Percentiles rank a stretch among this genome's conserved stretches.
Evolutionary conservation across 2,797 vertebrate genomes (phyloP).

Genomic region (Rachycentron canadum): DNA sequence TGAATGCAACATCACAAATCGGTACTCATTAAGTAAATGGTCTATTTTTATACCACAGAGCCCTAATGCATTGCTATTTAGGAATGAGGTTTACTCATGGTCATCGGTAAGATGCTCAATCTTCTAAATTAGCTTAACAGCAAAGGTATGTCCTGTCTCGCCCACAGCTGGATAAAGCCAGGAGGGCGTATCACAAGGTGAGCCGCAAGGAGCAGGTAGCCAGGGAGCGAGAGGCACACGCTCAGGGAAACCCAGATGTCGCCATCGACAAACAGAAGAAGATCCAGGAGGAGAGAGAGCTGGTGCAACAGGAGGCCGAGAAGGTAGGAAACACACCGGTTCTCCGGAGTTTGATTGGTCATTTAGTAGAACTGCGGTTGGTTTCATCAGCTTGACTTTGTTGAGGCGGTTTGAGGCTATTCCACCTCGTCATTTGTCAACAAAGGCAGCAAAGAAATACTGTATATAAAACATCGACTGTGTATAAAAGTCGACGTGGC

Average conservation of each 20-base stretch:
- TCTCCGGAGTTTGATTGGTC: too few species aligned
- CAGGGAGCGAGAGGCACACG: constrained; percentile 80
- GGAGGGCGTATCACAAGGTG: constrained; percentile 86
- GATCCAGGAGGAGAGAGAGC: constrained; percentile 86
- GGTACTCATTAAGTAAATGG: constrained; percentile 45
- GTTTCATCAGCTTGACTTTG: background rate
- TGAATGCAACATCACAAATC: constrained; percentile 29
- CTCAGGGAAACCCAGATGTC: constrained; percentile 86
- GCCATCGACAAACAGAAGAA: constrained; percentile 88
- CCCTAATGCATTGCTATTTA: constrained; percentile 9
- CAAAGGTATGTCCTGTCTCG: background rate
- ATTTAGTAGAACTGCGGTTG: background rate
- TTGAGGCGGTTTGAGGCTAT: too few species aligned
- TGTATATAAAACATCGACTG: too few species aligned
- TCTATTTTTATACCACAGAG: constrained; percentile 35
- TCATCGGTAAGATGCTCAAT: background rate
- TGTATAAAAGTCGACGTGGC: too few species aligned
- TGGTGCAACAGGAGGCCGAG: constrained; percentile 83
- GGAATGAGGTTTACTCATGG: constrained; percentile 21
- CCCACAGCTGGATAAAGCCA: constrained; percentile 87
- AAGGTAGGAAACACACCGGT: constrained; percentile 73
- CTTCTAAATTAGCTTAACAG: background rate
- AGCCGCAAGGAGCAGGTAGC: constrained; percentile 87
- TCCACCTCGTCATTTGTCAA: background rate
- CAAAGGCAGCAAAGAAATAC: background rate